Evolutionary conservation across 1,140 invertebrate species (phyloP).

Genomic region (Atta texana): DNA sequence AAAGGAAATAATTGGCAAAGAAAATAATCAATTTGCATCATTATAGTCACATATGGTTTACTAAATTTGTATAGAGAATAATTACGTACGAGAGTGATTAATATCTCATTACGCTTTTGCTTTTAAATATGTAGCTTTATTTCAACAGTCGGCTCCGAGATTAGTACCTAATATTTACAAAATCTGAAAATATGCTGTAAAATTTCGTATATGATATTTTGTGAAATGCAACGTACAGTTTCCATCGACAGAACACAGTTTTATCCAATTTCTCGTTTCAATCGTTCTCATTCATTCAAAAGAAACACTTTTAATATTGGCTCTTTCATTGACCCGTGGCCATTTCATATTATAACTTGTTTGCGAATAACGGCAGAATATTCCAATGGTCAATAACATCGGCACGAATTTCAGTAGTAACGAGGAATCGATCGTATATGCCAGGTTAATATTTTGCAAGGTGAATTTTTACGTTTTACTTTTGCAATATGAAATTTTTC

Average conservation of each 20-base stretch:
- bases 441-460: slow-evolving; percentile 9
- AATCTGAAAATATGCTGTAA: slow-evolving; percentile 7
- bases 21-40: background rate
- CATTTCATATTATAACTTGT: slow-evolving; percentile 55
- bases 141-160: background rate
- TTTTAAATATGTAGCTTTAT: background rate
- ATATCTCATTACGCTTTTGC: slow-evolving; percentile 17
- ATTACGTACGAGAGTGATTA: slow-evolving; percentile 7
- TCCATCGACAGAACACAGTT: background rate
- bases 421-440: slow-evolving; percentile 24
- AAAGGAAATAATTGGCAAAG: background rate
- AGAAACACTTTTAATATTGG: slow-evolving; percentile 51
- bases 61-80: background rate
- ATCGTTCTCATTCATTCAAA: slow-evolving; percentile 40
- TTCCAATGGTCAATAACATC: slow-evolving; percentile 39
- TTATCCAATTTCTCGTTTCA: slow-evolving; percentile 40
- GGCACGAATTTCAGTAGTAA: slow-evolving; percentile 35
- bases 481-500: slow-evolving; percentile 11
- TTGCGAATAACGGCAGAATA: slow-evolving; percentile 41
- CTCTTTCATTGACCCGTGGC: slow-evolving; percentile 50
- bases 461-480: slow-evolving; percentile 24
- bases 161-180: slow-evolving; percentile 6
- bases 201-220: background rate
- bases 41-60: background rate
- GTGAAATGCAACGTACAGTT: slow-evolving; percentile 27